Percentiles rank a stretch among this genome's conserved stretches.
Evolutionary conservation across 2,888 invertebrate genomes (phyloP).

Genomic region (Cheilosia impressa): DNA sequence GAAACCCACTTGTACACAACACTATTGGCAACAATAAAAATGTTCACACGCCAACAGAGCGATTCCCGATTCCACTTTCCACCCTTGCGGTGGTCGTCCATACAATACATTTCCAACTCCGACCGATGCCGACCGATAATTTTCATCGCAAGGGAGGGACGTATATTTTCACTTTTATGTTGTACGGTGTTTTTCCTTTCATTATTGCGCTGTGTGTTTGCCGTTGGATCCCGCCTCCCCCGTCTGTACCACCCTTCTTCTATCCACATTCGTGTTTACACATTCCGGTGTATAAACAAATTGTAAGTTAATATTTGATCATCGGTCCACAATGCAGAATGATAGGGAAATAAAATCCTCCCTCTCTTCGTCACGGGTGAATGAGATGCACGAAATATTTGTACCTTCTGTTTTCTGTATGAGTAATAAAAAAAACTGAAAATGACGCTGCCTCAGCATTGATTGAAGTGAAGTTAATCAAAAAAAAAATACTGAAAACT

Average conservation of each 20-base stretch:
- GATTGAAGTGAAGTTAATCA: slow-evolving; percentile 36
- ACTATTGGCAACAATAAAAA: slow-evolving; percentile 59
- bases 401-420: slow-evolving; percentile 23
- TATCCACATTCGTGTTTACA: slow-evolving; percentile 40
- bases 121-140: slow-evolving; percentile 17
- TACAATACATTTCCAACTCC: neutral
- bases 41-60: slow-evolving; percentile 59
- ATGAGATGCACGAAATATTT: slow-evolving; percentile 4
- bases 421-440: slow-evolving; percentile 12
- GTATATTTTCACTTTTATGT: slow-evolving; percentile 58
- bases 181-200: slow-evolving; percentile 18
- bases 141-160: slow-evolving; percentile 18
- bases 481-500: slow-evolving; percentile 15
- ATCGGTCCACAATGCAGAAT: slow-evolving; percentile 49
- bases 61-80: slow-evolving; percentile 10
- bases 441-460: slow-evolving; percentile 6
- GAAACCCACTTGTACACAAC: slow-evolving; percentile 33
- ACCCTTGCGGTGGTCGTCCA: slow-evolving; percentile 16
- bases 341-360: slow-evolving; percentile 48
- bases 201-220: neutral
- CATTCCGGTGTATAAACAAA: slow-evolving; percentile 63
- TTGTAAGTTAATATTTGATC: slow-evolving; percentile 70
- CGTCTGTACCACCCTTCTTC: neutral
- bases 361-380: neutral
- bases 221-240: neutral